Conservation (phyloP, 2,888 invertebrate species). For the Andrena flavipes region DNA sequence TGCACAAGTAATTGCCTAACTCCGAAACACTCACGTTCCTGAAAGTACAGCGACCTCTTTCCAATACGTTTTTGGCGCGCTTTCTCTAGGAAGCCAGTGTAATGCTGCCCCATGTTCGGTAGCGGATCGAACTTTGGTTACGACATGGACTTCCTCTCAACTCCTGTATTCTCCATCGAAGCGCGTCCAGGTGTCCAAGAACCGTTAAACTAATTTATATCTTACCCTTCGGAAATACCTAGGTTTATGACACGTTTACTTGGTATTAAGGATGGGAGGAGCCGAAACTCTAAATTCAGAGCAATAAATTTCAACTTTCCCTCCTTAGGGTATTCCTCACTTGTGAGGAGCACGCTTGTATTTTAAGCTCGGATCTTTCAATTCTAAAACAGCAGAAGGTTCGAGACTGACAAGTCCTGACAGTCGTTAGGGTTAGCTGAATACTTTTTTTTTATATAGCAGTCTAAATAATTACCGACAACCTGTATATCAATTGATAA, state of each 20-base stretch:
- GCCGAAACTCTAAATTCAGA: conserved; percentile 11
- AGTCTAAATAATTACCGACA: too few relatives aligned
- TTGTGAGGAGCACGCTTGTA: not conserved
- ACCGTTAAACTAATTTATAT: conserved; percentile 36
- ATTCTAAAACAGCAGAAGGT: too few relatives aligned
- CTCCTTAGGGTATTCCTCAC: not conserved
- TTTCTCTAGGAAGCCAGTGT: not conserved
- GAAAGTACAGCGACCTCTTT: too few relatives aligned
- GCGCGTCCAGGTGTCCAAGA: conserved; percentile 25
- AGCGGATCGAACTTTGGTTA: conserved; percentile 18
- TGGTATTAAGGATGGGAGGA: conserved; percentile 9
- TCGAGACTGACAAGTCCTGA: too few relatives aligned
- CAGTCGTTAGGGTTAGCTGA: too few relatives aligned
- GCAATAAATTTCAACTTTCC: conserved; percentile 25
- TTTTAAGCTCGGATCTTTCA: too few relatives aligned
- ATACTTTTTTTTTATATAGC: too few relatives aligned
- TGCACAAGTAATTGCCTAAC: too few relatives aligned
- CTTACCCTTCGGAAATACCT: conserved; percentile 22
- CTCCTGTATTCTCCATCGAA: conserved; percentile 8
- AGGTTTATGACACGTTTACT: conserved; percentile 29
- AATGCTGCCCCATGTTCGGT: not conserved
- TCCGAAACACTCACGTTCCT: too few relatives aligned
- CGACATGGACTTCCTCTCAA: conserved; percentile 23
- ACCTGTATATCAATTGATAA: too few relatives aligned
- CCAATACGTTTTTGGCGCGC: not conserved